These are phyloP conservation scores for Oreochromis grahami DNA, from an alignment of 2,797 vertebrate species.

Conservation along the genomic window DNA sequence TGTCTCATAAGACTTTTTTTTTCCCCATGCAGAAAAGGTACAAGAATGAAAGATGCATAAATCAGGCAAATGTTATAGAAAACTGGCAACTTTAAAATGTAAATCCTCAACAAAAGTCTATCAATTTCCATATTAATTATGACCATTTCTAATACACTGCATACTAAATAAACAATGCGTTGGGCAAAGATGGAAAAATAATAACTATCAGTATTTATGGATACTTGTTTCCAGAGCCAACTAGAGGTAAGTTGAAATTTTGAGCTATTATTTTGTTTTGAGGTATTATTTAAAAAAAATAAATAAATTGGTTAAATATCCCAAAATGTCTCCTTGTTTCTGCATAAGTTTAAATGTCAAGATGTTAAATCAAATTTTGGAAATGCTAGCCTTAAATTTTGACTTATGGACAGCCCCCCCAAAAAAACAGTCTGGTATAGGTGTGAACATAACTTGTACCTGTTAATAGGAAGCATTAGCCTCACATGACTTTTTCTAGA, in stretches of 20 bases:
- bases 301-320: no score
- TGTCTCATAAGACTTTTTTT: background rate
- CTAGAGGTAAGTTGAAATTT: background rate
- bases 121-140: background rate
- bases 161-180: background rate
- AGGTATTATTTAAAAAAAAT: no score
- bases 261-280: background rate
- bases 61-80: background rate
- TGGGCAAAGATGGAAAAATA: background rate
- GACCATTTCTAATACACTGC: background rate
- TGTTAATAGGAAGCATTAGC: no score
- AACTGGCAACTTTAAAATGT: background rate
- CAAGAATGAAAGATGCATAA: background rate
- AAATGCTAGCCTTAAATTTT: no score
- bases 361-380: no score
- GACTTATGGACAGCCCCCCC: no score
- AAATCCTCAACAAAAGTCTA: background rate
- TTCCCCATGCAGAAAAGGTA: background rate
- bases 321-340: no score
- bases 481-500: background rate
- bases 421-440: no score
- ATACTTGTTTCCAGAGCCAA: background rate
- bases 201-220: background rate
- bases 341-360: no score
- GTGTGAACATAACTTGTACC: no score